Percentiles rank a stretch among this genome's conserved stretches.
These are phyloP conservation scores for Leuciscus idus DNA, from an alignment of 2,113 vertebrate species.

Conservation along the genomic window DNA sequence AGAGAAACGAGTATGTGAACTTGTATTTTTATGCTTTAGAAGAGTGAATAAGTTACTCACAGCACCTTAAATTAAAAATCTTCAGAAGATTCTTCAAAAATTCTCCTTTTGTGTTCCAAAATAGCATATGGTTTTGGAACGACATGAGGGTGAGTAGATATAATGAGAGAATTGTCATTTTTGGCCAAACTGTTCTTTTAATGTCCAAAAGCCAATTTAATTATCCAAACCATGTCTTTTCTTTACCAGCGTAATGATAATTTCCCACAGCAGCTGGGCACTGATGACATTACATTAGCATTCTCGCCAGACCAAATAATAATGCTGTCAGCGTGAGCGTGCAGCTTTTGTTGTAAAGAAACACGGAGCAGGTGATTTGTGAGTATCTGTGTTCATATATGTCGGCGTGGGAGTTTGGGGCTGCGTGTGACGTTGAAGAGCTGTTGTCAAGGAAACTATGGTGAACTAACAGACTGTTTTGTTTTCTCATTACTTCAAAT, in stretches of 20 bases:
- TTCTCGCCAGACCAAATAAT: neutral
- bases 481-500: constrained; percentile 63
- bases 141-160: neutral
- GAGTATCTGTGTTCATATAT: constrained; percentile 36
- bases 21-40: no score
- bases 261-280: neutral
- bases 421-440: constrained; percentile 2
- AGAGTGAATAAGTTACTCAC: no score
- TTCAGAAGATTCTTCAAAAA: neutral
- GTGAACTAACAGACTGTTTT: constrained; percentile 62
- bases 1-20: no score
- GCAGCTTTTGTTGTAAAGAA: constrained; percentile 6
- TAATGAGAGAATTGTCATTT: neutral
- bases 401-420: neutral
- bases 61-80: neutral
- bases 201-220: constrained; percentile 19
- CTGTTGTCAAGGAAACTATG: constrained; percentile 52
- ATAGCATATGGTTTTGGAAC: neutral
- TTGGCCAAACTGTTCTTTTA: neutral
- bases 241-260: neutral
- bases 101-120: neutral
- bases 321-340: neutral
- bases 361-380: neutral
- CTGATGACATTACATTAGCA: constrained; percentile 20
- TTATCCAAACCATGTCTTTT: neutral